A percentile compares a stretch with the other conserved stretches of the same genome.
phyloP scores from a whole-genome alignment of 2,113 vertebrate species.

The Blennius ocellaris region DNA sequence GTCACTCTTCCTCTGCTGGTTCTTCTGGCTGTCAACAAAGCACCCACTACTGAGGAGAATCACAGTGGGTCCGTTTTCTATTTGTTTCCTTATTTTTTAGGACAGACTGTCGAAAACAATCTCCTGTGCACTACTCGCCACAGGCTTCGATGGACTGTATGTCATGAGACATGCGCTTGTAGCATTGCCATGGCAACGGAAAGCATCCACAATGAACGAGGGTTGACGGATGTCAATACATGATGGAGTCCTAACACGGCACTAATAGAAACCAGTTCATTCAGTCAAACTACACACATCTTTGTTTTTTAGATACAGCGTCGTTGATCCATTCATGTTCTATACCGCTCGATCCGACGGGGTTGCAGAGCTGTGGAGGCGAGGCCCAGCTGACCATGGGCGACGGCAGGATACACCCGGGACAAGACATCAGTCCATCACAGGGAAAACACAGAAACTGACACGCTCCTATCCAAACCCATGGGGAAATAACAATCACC shows the following conservation, averaged over 20 bases:
- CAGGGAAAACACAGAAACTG: too few species aligned
- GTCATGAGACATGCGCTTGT: not conserved
- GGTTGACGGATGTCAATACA: not conserved
- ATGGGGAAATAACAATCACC: too few species aligned
- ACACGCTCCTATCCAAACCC: too few species aligned
- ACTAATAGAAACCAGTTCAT: not conserved
- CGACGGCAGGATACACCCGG: too few species aligned
- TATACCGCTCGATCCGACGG: too few species aligned
- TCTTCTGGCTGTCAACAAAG: not conserved
- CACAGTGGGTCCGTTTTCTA: not conserved
- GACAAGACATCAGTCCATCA: too few species aligned
- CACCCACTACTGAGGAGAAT: not conserved
- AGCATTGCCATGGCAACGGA: constrained; percentile 16
- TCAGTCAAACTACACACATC: not conserved
- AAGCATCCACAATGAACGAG: constrained; percentile 10
- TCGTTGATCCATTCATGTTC: too few species aligned
- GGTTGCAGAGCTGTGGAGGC: too few species aligned
- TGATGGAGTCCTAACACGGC: constrained; percentile 2
- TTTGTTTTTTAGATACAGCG: not conserved
- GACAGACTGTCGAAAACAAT: not conserved
- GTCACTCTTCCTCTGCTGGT: not conserved
- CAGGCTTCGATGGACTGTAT: not conserved
- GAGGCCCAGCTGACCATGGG: too few species aligned
- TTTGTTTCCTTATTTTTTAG: not conserved
- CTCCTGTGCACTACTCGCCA: not conserved